Conservation (phyloP, 2,113 vertebrate genomes). For the Rhea americana region DNA sequence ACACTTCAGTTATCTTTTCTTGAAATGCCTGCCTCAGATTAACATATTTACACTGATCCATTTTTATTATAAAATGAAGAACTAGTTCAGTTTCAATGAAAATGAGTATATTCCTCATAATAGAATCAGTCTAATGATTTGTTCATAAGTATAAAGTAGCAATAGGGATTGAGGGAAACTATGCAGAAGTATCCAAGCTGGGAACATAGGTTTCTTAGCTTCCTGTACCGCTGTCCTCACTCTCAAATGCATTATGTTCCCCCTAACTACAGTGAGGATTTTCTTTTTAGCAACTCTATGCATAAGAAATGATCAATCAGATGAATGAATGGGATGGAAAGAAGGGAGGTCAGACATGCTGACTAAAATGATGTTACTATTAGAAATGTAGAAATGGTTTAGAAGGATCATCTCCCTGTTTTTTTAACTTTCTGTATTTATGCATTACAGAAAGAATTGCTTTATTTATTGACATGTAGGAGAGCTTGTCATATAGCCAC, state of each 20-base stretch:
- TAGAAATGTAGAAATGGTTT: neutral
- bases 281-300: neutral
- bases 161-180: neutral
- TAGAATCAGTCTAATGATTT: neutral
- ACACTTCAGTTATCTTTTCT: neutral
- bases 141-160: neutral
- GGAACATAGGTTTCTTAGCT: neutral
- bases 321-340: neutral
- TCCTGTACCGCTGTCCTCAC: neutral
- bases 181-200: neutral
- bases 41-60: neutral
- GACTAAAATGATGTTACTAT: neutral
- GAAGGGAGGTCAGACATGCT: neutral
- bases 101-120: neutral
- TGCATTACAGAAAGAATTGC: neutral
- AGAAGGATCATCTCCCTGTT: neutral
- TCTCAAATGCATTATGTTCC: neutral
- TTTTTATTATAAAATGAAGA: conserved; percentile 13
- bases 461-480: neutral
- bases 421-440: neutral
- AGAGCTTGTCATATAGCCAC: neutral
- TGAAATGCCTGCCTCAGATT: conserved; percentile 20
- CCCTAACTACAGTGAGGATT: neutral
- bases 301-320: neutral
- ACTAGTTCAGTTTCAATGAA: conserved; percentile 5